These are phyloP conservation scores for Myiopsitta monachus DNA, from an alignment of 2,113 vertebrate species.

Conservation along the genomic window DNA sequence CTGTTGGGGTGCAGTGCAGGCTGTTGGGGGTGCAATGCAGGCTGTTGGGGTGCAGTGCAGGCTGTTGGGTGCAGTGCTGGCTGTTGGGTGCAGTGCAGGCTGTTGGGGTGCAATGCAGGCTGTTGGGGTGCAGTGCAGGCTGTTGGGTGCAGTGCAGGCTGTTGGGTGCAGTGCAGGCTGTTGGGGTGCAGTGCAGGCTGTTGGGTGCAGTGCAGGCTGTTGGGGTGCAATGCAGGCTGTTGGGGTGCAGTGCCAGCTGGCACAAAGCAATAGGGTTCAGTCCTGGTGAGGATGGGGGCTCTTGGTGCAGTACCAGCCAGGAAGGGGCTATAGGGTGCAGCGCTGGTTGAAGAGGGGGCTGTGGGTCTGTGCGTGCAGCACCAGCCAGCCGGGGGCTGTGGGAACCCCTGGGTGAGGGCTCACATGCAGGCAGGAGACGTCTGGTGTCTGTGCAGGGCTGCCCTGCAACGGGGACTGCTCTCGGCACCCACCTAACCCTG, in stretches of 20 bases:
- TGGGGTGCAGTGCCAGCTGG: neutral
- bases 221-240: neutral
- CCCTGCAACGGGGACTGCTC: neutral
- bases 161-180: too few relatives aligned
- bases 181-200: too few relatives aligned
- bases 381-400: neutral
- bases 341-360: neutral
- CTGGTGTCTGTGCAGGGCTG: neutral
- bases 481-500: neutral
- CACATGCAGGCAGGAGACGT: neutral
- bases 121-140: too few relatives aligned
- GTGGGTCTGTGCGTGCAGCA: neutral
- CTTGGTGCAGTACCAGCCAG: neutral
- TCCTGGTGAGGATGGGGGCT: neutral
- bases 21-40: too few relatives aligned
- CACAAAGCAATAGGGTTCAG: neutral
- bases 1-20: too few relatives aligned
- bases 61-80: too few relatives aligned
- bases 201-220: neutral
- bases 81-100: too few relatives aligned
- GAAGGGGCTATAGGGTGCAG: neutral
- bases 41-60: too few relatives aligned
- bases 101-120: too few relatives aligned
- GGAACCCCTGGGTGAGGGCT: neutral
- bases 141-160: too few relatives aligned